phyloP scores from a whole-genome alignment of 2,888 invertebrate species.

The Oeneis ivallda region DNA sequence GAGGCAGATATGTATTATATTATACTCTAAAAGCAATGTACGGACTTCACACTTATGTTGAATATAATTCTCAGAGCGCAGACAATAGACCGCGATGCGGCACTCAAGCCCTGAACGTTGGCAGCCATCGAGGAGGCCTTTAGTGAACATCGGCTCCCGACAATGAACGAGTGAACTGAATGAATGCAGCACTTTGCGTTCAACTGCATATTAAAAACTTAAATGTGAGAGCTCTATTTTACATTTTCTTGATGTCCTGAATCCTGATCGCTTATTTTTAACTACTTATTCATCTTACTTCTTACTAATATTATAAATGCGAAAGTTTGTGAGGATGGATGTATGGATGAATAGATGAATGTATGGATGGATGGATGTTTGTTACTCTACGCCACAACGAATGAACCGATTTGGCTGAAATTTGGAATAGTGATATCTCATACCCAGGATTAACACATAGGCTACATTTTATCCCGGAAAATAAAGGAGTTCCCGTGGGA shows the following conservation, averaged over 20 bases:
- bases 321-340: too few relatives aligned
- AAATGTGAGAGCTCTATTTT: not conserved
- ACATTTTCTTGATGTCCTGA: not conserved
- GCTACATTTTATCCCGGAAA: too few relatives aligned
- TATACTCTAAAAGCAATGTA: not conserved
- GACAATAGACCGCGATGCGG: constrained; percentile 30
- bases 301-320: too few relatives aligned
- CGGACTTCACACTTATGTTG: constrained; percentile 13
- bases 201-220: constrained; percentile 30
- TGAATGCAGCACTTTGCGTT: constrained; percentile 24
- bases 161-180: constrained; percentile 18
- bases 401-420: too few relatives aligned
- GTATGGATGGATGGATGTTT: too few relatives aligned
- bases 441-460: too few relatives aligned
- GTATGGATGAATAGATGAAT: too few relatives aligned
- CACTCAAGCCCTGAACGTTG: constrained; percentile 26
- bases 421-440: too few relatives aligned
- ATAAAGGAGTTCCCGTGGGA: too few relatives aligned
- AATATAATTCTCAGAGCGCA: constrained; percentile 26
- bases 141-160: constrained; percentile 30
- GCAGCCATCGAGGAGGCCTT: constrained; percentile 32
- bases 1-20: not conserved
- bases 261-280: not conserved
- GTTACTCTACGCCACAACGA: too few relatives aligned
- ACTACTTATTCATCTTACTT: not conserved